These are phyloP conservation scores for Vanessa tameamea DNA, from an alignment of 1,140 invertebrate species.

Conservation along the genomic window DNA sequence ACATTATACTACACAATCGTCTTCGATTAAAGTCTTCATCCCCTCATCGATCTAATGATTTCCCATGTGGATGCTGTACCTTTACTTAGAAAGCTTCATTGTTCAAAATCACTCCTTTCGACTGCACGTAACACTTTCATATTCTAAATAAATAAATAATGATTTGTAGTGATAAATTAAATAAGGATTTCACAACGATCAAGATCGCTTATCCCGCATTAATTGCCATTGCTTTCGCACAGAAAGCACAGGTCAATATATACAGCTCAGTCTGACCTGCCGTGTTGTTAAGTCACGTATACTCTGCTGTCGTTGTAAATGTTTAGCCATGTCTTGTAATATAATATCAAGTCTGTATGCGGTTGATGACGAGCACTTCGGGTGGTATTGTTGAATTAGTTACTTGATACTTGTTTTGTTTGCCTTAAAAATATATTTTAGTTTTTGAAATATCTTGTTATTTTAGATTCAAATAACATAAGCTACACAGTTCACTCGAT, in stretches of 20 bases:
- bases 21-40: too few species aligned
- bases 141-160: too few species aligned
- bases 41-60: too few species aligned
- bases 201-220: conserved; percentile 14
- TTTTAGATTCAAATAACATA: not conserved
- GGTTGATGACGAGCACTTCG: not conserved
- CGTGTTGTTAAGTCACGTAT: conserved; percentile 15
- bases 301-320: conserved; percentile 14
- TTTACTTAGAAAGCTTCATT: too few species aligned
- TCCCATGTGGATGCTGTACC: too few species aligned
- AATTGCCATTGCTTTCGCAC: conserved; percentile 23
- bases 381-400: not conserved
- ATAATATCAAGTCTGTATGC: not conserved
- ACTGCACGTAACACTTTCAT: too few species aligned
- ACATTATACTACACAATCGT: too few species aligned
- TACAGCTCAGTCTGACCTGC: conserved; percentile 1
- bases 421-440: not conserved
- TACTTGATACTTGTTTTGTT: not conserved
- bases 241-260: conserved; percentile 15
- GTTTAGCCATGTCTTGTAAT: not conserved
- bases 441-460: not conserved
- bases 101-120: too few species aligned
- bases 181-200: not conserved
- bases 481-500: not conserved
- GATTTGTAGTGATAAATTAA: not conserved